Evolutionary conservation across 2,113 vertebrate species (phyloP), one percentile per base, ranked within the genome.

Genomic region (Cisticola juncidis): DNA sequence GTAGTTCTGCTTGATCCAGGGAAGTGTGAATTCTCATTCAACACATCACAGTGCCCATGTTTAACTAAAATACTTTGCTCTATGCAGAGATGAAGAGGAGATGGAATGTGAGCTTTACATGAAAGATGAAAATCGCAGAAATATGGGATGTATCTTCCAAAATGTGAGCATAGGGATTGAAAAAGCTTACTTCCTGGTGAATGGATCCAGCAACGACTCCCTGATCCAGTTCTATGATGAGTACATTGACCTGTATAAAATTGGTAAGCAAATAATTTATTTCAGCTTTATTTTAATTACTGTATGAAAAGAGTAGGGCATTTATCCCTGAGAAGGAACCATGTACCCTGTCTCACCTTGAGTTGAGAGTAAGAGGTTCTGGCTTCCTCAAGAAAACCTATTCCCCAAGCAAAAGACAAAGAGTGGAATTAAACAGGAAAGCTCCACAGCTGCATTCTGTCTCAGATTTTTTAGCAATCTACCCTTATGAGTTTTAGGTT

Each of bases 71-170:
- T 56, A 2, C 6, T 5, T 92, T 90, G 14, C 15, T 40, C 8
- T 62, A 28, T 56, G 5, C 91, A 98, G 97, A 50, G 2, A 14
- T 4, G 9, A 33, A 0, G 0, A 66, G 0, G 7, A 10, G 2
- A 60, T 2, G 21, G 79, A 94, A 29, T 98, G 98, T 79, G 74
- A 96, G 18, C n/a, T 23, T n/a, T 98, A 98, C 35, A 50, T 91
- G 5, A 20, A 12, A 14, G 95, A 92, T 21, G 18, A 76, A 15
- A 69, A 58, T 33, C 35, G 36, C 17, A 96, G 86, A 57, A 97
- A 97, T 25, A 13, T 14, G 0, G 97, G 95, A 13, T 98, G 98
- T 6, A 69, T 86, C 26, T 88, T 98, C 15, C 33, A 71, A 11
- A 53, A 95, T 0, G 88, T 97, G n/a, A 86, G 2, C 1, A 70